Evolutionary conservation across 2,888 invertebrate genomes (phyloP).

Genomic region (Drosophila pseudotakahashii): DNA sequence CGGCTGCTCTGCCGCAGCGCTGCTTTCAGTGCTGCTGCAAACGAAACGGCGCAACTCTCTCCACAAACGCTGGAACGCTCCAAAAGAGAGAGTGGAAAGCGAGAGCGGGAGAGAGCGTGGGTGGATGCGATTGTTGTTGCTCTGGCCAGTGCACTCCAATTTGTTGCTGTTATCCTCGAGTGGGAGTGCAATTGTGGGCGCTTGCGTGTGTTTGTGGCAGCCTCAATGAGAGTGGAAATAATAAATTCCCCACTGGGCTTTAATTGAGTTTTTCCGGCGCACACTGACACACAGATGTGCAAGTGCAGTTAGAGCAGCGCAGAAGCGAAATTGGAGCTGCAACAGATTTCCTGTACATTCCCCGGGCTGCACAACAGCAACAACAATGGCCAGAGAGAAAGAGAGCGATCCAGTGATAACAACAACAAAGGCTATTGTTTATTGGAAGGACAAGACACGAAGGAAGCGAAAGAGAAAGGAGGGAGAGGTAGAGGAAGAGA

Average conservation of each 20-base stretch:
- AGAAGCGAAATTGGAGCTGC: constrained; percentile 74
- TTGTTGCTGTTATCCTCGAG: constrained; percentile 48
- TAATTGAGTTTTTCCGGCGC: constrained; percentile 77
- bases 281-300: constrained; percentile 54
- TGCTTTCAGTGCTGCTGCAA: constrained; percentile 55
- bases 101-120: constrained; percentile 44
- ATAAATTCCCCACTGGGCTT: constrained; percentile 59
- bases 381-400: constrained; percentile 30
- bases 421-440: constrained; percentile 27
- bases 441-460: not conserved
- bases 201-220: constrained; percentile 5
- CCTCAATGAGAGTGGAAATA: constrained; percentile 18
- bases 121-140: constrained; percentile 61
- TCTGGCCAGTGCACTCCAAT: constrained; percentile 39
- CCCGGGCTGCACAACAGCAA: constrained; percentile 62
- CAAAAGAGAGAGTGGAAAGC: constrained; percentile 25
- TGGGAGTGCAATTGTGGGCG: constrained; percentile 6
- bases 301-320: constrained; percentile 73
- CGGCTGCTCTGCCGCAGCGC: constrained; percentile 21
- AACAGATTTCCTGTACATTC: constrained; percentile 76
- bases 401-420: constrained; percentile 19
- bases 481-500: constrained; percentile 12
- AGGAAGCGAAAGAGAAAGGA: not conserved
- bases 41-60: constrained; percentile 65
- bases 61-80: constrained; percentile 25